Conservation (phyloP, 2,888 invertebrate species). For the Tanaodytes sp. region DNA sequence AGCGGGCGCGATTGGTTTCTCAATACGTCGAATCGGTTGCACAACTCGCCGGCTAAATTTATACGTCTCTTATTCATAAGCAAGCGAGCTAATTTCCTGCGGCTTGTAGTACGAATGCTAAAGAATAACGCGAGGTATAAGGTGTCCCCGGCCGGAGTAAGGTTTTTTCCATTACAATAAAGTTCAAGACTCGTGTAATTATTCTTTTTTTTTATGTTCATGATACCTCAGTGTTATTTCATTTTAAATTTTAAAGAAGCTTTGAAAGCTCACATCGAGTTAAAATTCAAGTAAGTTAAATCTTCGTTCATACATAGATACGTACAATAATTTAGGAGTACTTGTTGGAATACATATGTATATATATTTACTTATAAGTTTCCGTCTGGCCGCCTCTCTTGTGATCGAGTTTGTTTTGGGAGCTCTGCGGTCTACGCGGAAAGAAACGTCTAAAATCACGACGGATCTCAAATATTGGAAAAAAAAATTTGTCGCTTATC, state of each 20-base stretch:
- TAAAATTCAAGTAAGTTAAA: slow-evolving; percentile 35
- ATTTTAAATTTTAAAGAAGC: slow-evolving; percentile 39
- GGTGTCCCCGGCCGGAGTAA: slow-evolving; percentile 13
- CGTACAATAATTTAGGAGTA: slow-evolving; percentile 24
- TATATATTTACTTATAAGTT: slow-evolving; percentile 31
- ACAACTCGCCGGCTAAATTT: slow-evolving; percentile 6
- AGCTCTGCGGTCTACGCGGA: slow-evolving; percentile 19
- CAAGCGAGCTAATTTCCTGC: slow-evolving; percentile 6
- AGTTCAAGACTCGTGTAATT: slow-evolving; percentile 14
- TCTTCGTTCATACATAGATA: slow-evolving; percentile 23
- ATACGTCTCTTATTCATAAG: slow-evolving; percentile 13
- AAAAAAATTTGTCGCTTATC: no score
- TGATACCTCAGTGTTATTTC: slow-evolving; percentile 19
- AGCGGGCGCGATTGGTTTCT: slow-evolving; percentile 31
- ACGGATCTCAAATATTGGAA: no score
- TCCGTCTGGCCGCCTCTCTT: slow-evolving; percentile 35
- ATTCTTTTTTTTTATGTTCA: no score
- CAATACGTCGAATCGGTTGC: slow-evolving; percentile 25
- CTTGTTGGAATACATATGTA: slow-evolving; percentile 11
- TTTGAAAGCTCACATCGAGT: slow-evolving; percentile 40
- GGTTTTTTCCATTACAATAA: slow-evolving; percentile 41
- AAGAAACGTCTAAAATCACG: no score
- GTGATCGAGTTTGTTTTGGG: slow-evolving; percentile 37
- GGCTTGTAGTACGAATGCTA: background rate
- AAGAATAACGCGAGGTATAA: background rate